Conservation (phyloP, 2,888 invertebrate species). For the Thelaira solivaga region DNA sequence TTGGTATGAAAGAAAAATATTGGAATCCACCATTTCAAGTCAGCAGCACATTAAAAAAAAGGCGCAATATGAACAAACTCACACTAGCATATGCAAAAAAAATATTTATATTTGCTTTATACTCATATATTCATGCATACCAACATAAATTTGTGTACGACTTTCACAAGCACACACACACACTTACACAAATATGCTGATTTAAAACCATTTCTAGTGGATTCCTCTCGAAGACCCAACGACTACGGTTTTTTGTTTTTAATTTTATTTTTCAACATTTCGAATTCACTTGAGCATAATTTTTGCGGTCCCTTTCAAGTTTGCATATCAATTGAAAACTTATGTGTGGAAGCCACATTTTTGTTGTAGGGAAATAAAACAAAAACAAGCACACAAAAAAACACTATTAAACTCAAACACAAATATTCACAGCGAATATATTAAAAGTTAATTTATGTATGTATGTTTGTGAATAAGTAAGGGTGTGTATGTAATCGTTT, state of each 20-base stretch:
- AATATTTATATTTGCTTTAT: too few relatives aligned
- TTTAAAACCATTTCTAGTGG: conserved; percentile 40
- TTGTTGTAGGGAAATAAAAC: conserved; percentile 62
- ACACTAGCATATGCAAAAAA: neutral
- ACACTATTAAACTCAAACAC: conserved; percentile 11
- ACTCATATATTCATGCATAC: neutral
- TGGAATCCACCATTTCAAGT: conserved; percentile 46
- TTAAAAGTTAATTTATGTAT: neutral
- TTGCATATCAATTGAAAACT: conserved; percentile 75
- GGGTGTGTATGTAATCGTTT: neutral
- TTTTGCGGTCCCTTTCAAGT: conserved; percentile 75
- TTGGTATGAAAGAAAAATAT: conserved; percentile 24
- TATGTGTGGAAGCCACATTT: conserved; percentile 67
- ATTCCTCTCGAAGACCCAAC: conserved; percentile 46
- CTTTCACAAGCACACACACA: neutral
- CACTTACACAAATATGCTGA: too few relatives aligned
- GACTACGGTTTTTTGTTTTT: conserved; percentile 16
- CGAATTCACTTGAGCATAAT: conserved; percentile 74
- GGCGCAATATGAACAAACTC: conserved; percentile 3
- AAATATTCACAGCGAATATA: neutral
- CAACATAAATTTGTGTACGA: conserved; percentile 46
- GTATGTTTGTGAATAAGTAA: neutral
- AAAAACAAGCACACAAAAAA: too few relatives aligned
- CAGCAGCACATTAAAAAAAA: conserved; percentile 45
- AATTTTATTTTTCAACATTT: conserved; percentile 53